Evolutionary conservation across 2,797 vertebrate genomes (phyloP).

Genomic region (Cirrhinus mrigala): DNA sequence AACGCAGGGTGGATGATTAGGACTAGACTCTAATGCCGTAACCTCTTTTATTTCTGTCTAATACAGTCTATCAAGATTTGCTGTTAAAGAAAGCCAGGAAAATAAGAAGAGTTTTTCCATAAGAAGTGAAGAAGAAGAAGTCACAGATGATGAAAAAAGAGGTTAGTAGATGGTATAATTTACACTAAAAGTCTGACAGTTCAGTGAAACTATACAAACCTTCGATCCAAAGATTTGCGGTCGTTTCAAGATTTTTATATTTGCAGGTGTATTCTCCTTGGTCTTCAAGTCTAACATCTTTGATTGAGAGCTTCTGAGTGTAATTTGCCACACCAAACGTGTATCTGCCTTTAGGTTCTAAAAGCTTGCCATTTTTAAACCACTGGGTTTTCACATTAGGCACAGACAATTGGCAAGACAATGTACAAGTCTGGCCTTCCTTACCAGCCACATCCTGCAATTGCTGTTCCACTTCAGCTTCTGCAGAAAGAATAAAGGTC

Average conservation of each 20-base stretch:
- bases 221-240: constrained; percentile 93
- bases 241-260: constrained; percentile 89
- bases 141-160: constrained; percentile 71
- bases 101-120: constrained; percentile 7
- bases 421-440: constrained; percentile 89
- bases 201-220: constrained; percentile 83
- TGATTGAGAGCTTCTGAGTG: constrained; percentile 92
- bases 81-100: constrained; percentile 17
- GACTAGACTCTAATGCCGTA: background rate
- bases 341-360: constrained; percentile 89
- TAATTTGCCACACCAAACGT: constrained; percentile 90
- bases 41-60: background rate
- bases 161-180: constrained; percentile 74
- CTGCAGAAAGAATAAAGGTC: constrained; percentile 75
- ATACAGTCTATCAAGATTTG: background rate
- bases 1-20: constrained; percentile 69
- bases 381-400: constrained; percentile 92
- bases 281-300: constrained; percentile 90
- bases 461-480: constrained; percentile 88
- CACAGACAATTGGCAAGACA: constrained; percentile 94
- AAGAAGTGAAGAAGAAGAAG: constrained; percentile 23
- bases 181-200: constrained; percentile 56
- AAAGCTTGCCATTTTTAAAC: constrained; percentile 90
- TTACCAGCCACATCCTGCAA: constrained; percentile 93
- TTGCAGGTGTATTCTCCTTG: constrained; percentile 90